Conservation (phyloP, 2,113 vertebrate species). For the Tragelaphus buxtoni region DNA sequence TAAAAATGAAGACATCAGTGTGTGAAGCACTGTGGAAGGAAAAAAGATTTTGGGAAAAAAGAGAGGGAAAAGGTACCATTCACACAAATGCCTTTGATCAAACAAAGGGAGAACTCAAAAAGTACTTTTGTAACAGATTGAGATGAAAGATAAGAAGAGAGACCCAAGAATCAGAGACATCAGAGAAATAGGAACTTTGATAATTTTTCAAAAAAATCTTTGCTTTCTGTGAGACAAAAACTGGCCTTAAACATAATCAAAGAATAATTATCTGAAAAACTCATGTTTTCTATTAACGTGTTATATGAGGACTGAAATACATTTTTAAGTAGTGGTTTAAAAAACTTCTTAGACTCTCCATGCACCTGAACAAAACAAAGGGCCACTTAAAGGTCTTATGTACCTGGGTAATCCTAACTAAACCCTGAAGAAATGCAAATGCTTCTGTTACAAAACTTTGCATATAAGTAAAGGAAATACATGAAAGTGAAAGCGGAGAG, state of each 20-base stretch:
- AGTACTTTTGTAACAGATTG: background rate
- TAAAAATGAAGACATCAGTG: background rate
- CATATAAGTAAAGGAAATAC: background rate
- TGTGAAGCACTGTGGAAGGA: background rate
- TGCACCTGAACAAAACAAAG: background rate
- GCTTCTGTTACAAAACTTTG: background rate
- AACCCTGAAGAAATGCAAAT: background rate
- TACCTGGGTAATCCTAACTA: background rate
- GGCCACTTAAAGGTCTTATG: background rate
- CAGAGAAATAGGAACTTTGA: background rate
- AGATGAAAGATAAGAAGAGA: background rate
- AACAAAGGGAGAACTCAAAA: constrained; percentile 18
- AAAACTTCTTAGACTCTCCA: background rate
- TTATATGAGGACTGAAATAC: background rate
- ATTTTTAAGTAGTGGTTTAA: background rate
- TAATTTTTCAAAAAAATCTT: constrained; percentile 2
- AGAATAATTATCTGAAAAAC: background rate
- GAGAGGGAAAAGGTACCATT: background rate
- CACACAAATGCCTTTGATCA: background rate
- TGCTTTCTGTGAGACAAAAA: background rate
- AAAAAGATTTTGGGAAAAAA: background rate
- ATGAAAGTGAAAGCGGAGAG: background rate
- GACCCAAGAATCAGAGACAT: background rate
- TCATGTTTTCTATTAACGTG: background rate
- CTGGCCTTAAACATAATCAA: background rate